phyloP scores from a whole-genome alignment of 1,140 invertebrate genomes.

The Brachionus sp. region DNA sequence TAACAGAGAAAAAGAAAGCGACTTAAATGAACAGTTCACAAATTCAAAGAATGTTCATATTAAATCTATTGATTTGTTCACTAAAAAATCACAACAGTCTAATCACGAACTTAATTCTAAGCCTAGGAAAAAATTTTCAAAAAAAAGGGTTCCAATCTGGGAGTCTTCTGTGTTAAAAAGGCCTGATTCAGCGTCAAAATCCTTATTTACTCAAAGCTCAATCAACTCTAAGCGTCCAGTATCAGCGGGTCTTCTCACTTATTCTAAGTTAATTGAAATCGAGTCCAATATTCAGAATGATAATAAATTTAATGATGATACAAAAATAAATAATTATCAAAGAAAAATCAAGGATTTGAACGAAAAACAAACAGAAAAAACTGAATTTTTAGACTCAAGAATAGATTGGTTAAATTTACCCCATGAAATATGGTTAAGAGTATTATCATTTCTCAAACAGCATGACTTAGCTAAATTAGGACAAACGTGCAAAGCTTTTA shows the following conservation, averaged over 20 bases:
- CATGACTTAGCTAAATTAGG: conserved; percentile 11
- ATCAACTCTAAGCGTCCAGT: not conserved
- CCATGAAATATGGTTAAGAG: conserved; percentile 35
- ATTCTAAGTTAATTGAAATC: conserved; percentile 26
- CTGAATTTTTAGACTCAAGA: not conserved
- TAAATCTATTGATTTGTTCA: not conserved
- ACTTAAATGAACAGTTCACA: not conserved
- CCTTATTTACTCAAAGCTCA: not conserved
- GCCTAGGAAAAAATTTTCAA: not conserved
- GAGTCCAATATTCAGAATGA: conserved; percentile 12
- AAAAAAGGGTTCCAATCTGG: not conserved
- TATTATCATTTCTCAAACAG: not conserved
- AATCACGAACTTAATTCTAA: not conserved
- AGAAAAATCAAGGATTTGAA: not conserved
- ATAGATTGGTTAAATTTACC: conserved; percentile 32
- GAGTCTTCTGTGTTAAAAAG: not conserved
- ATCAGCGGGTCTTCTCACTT: not conserved
- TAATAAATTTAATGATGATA: not conserved
- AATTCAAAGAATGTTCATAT: not conserved
- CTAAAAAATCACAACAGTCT: not conserved
- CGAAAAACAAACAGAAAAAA: not conserved
- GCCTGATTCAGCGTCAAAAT: not conserved
- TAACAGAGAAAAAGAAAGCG: not conserved
- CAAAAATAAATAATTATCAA: not conserved
- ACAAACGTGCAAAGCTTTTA: not conserved